These are phyloP conservation scores for Acheta domesticus DNA, from an alignment of 2,888 invertebrate species.

Conservation along the genomic window DNA sequence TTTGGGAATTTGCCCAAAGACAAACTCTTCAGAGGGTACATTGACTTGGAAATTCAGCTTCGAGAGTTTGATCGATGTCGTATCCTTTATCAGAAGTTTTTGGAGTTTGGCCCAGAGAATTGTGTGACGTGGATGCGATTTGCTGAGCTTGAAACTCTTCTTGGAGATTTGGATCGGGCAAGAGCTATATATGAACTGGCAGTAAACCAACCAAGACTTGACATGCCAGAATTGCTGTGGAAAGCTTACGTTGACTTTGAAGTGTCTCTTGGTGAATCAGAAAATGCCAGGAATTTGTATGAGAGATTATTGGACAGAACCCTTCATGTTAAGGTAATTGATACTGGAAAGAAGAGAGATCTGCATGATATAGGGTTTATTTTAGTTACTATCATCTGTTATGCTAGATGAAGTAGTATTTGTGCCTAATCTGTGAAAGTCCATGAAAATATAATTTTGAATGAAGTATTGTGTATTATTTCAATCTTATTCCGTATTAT, in stretches of 20 bases:
- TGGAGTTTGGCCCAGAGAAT: slow-evolving; percentile 95
- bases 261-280: slow-evolving; percentile 85
- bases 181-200: slow-evolving; percentile 94
- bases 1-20: slow-evolving; percentile 93
- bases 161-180: slow-evolving; percentile 91
- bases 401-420: no score
- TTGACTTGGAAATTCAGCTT: slow-evolving; percentile 94
- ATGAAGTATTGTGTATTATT: no score
- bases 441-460: no score
- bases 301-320: slow-evolving; percentile 89
- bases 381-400: no score
- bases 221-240: slow-evolving; percentile 99
- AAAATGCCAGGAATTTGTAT: slow-evolving; percentile 86
- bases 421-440: no score
- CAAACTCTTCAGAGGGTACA: slow-evolving; percentile 95
- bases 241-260: slow-evolving; percentile 99
- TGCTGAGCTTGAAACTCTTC: slow-evolving; percentile 91
- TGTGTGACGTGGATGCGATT: slow-evolving; percentile 97
- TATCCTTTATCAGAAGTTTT: slow-evolving; percentile 93
- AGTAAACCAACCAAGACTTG: slow-evolving; percentile 83
- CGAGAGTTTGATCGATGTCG: slow-evolving; percentile 97
- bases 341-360: not conserved
- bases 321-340: slow-evolving; percentile 84
- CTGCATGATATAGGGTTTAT: no score
- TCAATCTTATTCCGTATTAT: no score